These are phyloP conservation scores for Hyles vespertilio DNA, from an alignment of 1,140 invertebrate species.

Conservation along the genomic window DNA sequence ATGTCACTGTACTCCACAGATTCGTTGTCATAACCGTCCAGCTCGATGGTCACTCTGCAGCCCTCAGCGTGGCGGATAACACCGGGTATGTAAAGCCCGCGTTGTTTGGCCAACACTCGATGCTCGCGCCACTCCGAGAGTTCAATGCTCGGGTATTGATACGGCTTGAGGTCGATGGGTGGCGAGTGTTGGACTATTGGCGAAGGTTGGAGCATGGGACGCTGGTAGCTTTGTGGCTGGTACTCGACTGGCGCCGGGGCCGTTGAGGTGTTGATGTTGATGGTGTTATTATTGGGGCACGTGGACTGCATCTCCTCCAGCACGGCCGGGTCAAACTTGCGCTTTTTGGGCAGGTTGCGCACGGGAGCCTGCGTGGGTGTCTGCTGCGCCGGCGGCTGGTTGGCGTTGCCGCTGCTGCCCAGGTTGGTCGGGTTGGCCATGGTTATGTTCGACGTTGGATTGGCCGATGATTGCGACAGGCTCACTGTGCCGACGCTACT, in stretches of 20 bases:
- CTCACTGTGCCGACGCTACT: slow-evolving; percentile 74
- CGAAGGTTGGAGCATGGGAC: slow-evolving; percentile 47
- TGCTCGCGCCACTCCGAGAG: slow-evolving; percentile 94
- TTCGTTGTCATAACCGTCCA: slow-evolving; percentile 80
- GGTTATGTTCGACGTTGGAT: slow-evolving; percentile 51
- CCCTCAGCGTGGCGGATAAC: slow-evolving; percentile 79
- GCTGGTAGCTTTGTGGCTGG: slow-evolving; percentile 37
- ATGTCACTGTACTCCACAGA: slow-evolving; percentile 82
- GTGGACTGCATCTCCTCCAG: slow-evolving; percentile 81
- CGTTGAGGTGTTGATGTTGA: slow-evolving; percentile 13
- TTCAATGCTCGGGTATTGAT: slow-evolving; percentile 79
- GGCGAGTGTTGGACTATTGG: slow-evolving; percentile 54
- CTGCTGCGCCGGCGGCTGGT: slow-evolving; percentile 50
- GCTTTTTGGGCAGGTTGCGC: slow-evolving; percentile 89
- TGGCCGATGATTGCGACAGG: slow-evolving; percentile 57
- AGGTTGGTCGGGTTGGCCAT: slow-evolving; percentile 71
- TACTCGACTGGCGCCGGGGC: slow-evolving; percentile 43
- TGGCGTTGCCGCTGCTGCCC: slow-evolving; percentile 44
- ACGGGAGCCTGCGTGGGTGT: slow-evolving; percentile 70
- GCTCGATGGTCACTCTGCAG: slow-evolving; percentile 83
- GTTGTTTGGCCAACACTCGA: slow-evolving; percentile 90
- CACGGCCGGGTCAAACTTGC: slow-evolving; percentile 90
- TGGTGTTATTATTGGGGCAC: slow-evolving; percentile 52
- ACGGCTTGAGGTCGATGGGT: slow-evolving; percentile 43
- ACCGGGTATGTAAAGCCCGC: slow-evolving; percentile 89